phyloP scores from a whole-genome alignment of 30 jellyfish, hydroid and myxozoan genomes.

The Aurelia coerulea region DNA sequence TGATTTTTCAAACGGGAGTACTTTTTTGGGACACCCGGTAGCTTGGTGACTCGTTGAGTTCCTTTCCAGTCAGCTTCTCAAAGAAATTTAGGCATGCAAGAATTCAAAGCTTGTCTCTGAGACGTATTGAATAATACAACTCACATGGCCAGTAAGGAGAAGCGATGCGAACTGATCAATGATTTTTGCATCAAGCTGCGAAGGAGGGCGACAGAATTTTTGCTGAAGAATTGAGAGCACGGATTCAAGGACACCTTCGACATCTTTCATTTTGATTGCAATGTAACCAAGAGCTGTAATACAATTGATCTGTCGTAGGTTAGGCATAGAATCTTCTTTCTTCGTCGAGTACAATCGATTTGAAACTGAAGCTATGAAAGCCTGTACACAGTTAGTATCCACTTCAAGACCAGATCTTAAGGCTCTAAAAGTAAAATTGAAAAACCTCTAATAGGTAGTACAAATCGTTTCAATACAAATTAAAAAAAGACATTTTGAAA shows the following conservation, averaged over 20 bases:
- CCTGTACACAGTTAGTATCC: slow-evolving; percentile 70
- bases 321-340: slow-evolving; percentile 42
- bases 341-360: slow-evolving; percentile 81
- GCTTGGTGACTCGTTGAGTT: too few species aligned
- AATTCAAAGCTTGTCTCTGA: background rate
- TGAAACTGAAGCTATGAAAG: slow-evolving; percentile 87
- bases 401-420: slow-evolving; percentile 70
- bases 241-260: slow-evolving; percentile 77
- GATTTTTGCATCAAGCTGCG: slow-evolving; percentile 80
- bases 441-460: too few species aligned
- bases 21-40: too few species aligned
- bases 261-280: slow-evolving; percentile 77
- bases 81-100: too few species aligned
- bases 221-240: slow-evolving; percentile 88
- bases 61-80: too few species aligned
- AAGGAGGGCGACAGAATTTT: slow-evolving; percentile 93
- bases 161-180: slow-evolving; percentile 92
- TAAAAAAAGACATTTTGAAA: too few species aligned
- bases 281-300: slow-evolving; percentile 81
- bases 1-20: too few species aligned
- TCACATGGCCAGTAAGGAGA: slow-evolving; percentile 85
- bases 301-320: slow-evolving; percentile 82
- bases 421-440: slow-evolving; percentile 37
- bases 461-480: too few species aligned
- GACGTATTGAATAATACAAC: background rate